Evolutionary conservation across 2,113 vertebrate species (phyloP), one percentile per base, ranked within the genome.

Genomic region (Muntiacus muntjak): DNA sequence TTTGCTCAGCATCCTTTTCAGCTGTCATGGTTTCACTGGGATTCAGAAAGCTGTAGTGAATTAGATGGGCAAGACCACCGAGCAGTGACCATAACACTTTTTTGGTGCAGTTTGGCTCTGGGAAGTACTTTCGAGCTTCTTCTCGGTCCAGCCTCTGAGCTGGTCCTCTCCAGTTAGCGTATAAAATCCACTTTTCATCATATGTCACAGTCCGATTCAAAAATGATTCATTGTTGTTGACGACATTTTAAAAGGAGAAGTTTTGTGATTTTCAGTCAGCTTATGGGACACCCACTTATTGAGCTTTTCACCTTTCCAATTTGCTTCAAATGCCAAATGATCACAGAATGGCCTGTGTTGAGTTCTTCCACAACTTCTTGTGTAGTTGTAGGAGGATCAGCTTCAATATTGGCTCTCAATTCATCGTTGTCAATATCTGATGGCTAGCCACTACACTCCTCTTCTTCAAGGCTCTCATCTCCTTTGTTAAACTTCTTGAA

Each of bases 141-240:
- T 62, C 36, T 43, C 0, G 0, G 0, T 76, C 23, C 23, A 76
- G 12, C 36, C 71, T 43, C 71, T 76, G 71, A 76, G 12, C 71
- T 43, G 40, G 71, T 76, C 6, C 3, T 43, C 1, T 0, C 71
- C 0, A 0, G 36, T 43, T 43, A 26, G 43, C 0, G 0, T 76
- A 76, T 26, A 43, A 43, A 43, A 76, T 26, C 12, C 23, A 43
- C 36, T 43, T 76, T 43, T 43, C 23, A 14, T 76, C 40, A 43
- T 25, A 43, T 43, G 12, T 26, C 36, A 76, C 36, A 76, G 43
- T 26, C 23, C 13, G 6, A 76, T 76, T 76, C 23, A 76, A 40
- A 76, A 76, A 43, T 14, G 21, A 43, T 43, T 74, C 71, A 43
- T 26, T 43, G 71, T 6, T 74, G 67, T 25, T 26, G 12, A 43